Conservation (phyloP, 2,888 invertebrate genomes). For the Oscheius sp. region DNA sequence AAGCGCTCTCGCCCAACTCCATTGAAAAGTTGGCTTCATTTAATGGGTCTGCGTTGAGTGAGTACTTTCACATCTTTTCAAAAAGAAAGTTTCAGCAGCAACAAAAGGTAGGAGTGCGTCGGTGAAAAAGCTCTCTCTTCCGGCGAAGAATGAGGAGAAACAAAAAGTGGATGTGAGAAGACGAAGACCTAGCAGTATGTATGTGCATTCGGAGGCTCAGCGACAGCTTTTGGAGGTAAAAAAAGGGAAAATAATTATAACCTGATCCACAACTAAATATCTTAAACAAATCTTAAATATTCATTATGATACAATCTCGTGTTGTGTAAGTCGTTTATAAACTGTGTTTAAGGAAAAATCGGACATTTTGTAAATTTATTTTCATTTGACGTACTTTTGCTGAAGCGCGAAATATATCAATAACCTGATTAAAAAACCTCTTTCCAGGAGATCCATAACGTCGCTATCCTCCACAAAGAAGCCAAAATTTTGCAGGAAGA, state of each 20-base stretch:
- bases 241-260: too few species aligned
- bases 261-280: too few species aligned
- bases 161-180: conserved; percentile 38
- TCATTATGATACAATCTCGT: too few species aligned
- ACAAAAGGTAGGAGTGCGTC: conserved; percentile 15
- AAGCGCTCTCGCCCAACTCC: conserved; percentile 45
- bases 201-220: conserved; percentile 32
- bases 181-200: conserved; percentile 47
- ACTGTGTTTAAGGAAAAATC: too few species aligned
- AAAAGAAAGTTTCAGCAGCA: neutral
- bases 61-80: neutral
- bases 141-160: conserved; percentile 1
- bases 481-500: conserved; percentile 7
- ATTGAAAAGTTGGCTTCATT: conserved; percentile 38
- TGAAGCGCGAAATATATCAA: too few species aligned
- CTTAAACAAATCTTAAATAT: too few species aligned
- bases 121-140: conserved; percentile 50
- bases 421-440: too few species aligned
- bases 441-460: conserved; percentile 8
- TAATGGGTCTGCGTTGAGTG: conserved; percentile 4
- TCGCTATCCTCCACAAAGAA: neutral
- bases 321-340: too few species aligned
- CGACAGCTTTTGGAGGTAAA: conserved; percentile 6
- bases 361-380: too few species aligned
- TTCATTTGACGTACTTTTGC: too few species aligned